Evolutionary conservation across 2,888 invertebrate genomes (phyloP), one percentile per base, ranked within the genome.

Genomic region (Orthonevra nobilis): DNA sequence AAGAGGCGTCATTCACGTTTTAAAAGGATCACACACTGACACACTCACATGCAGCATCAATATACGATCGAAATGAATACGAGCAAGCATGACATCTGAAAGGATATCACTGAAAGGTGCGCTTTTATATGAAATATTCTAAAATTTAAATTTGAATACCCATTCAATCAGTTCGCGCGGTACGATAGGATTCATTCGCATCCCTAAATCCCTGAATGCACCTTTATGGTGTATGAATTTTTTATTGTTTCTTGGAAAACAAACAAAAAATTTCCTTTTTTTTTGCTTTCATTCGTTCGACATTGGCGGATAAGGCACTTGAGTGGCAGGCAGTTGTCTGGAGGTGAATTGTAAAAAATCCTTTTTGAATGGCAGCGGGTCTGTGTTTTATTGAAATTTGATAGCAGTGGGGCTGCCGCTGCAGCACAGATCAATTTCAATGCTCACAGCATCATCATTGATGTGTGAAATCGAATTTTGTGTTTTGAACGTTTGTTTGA

Each of bases 281-380:
- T 23, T n/a, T n/a, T n/a, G n/a, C 42, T 61, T 48, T 48, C 23
- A 48, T 56, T 68, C 15, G 42, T 20, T 54, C 15, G 40, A 28
- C 5, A 23, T 23, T 3, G 3, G 5, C 23, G 19, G 44, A 28
- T 36, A 30, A 40, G 56, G 48, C 58, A 48, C 73, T 64, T 73
- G 64, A 73, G 73, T 72, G 64, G 63, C 70, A 72, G 64, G 63
- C 70, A 72, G 70, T 72, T 73, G 73, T 64, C 73, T 73, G 66
- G 58, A 73, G 64, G 64, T 73, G 64, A 73, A 73, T 58, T 58
- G 58, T 64, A 42, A 58, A 73, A 66, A 66, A 66, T 58, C 61
- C 58, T 42, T 64, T 73, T 73, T 48, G 14, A 56, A 58, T 56
- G 46, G 34, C n/a, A 50, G 38, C 9, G 30, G 36, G 44, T 36